These are phyloP conservation scores for Loxodonta africana DNA, from an alignment of 2,113 vertebrate genomes.

Conservation along the genomic window DNA sequence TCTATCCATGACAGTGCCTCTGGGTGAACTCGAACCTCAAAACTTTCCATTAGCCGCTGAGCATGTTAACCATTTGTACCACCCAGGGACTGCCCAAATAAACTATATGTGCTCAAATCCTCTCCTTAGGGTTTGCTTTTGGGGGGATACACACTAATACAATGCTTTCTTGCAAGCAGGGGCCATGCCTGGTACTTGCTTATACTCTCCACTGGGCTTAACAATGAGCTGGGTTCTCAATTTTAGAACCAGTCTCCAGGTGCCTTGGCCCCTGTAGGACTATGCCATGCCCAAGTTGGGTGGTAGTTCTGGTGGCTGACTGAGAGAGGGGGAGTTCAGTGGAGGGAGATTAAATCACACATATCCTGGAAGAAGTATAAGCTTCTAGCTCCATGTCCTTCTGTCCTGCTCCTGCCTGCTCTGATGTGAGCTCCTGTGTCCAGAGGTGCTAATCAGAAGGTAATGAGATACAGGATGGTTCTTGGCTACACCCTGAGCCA, in stretches of 20 bases:
- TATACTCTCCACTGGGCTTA: background rate
- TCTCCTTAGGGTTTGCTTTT: background rate
- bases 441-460: background rate
- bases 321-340: background rate
- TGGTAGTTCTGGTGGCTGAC: background rate
- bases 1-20: background rate
- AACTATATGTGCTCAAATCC: background rate
- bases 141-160: background rate
- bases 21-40: background rate
- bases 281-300: background rate
- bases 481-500: background rate
- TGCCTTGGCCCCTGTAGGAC: no score
- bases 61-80: background rate
- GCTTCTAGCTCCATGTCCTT: background rate
- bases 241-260: background rate
- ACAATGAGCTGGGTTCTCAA: background rate
- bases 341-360: background rate
- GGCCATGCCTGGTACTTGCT: background rate
- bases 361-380: background rate
- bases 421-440: background rate
- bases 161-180: background rate
- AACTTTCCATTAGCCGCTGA: background rate
- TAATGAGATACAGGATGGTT: background rate
- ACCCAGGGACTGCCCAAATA: background rate
- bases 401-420: background rate